phyloP scores from a whole-genome alignment of 2,797 vertebrate genomes.

The Falco columbarius region DNA sequence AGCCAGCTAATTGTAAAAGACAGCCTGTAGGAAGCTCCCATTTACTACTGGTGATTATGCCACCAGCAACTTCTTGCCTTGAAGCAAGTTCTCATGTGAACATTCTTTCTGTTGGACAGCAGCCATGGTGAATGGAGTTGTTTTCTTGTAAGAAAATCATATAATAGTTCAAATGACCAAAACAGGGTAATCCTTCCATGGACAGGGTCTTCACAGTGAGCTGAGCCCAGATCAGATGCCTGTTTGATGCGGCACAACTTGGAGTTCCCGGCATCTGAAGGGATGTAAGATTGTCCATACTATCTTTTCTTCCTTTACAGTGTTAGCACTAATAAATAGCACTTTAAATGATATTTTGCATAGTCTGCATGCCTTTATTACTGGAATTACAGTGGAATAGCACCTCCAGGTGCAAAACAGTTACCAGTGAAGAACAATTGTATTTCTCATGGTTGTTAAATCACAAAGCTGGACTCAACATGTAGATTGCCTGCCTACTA shows the following conservation, averaged over 20 bases:
- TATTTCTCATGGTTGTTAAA: neutral
- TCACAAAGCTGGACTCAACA: neutral
- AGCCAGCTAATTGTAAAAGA: neutral
- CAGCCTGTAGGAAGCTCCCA: neutral
- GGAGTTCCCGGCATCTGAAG: neutral
- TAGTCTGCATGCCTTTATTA: neutral
- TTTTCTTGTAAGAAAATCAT: neutral
- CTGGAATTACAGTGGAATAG: neutral
- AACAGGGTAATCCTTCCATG: neutral
- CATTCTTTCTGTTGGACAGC: neutral
- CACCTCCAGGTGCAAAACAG: neutral
- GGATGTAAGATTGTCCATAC: neutral
- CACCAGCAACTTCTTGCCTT: neutral
- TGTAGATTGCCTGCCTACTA: neutral
- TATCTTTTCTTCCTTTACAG: neutral
- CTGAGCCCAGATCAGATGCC: neutral
- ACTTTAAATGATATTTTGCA: neutral
- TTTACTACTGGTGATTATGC: neutral
- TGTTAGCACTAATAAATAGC: neutral
- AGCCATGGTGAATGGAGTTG: neutral
- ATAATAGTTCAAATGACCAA: neutral
- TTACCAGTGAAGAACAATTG: neutral
- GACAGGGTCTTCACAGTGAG: rapidly evolving
- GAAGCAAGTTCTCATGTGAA: neutral
- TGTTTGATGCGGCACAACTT: neutral